These are phyloP conservation scores for Nannoperca australis DNA, from an alignment of 2,797 vertebrate genomes.

Conservation along the genomic window DNA sequence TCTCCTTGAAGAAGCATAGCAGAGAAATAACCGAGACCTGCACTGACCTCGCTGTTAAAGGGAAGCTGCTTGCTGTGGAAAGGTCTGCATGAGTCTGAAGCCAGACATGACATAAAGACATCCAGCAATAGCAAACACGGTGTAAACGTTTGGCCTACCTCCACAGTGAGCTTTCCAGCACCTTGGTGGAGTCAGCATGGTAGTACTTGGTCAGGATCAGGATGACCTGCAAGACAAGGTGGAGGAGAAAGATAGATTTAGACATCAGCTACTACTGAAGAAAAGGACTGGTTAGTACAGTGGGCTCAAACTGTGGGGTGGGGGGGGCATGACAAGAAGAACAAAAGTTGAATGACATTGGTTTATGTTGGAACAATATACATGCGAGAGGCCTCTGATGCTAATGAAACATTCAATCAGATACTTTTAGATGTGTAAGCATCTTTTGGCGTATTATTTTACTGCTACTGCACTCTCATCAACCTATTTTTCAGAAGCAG, in stretches of 20 bases:
- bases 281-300: not conserved
- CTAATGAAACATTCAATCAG: too few species aligned
- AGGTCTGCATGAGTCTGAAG: conserved; percentile 3
- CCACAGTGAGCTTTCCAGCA: conserved; percentile 98
- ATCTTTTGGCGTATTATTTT: too few species aligned
- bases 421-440: too few species aligned
- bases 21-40: conserved; percentile 24
- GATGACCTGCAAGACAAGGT: conserved; percentile 89
- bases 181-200: conserved; percentile 96
- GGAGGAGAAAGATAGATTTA: conserved; percentile 20
- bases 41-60: conserved; percentile 34
- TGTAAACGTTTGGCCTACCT: conserved; percentile 85
- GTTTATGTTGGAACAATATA: not conserved
- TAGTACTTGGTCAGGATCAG: conserved; percentile 98
- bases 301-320: not conserved
- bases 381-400: not conserved
- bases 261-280: not conserved
- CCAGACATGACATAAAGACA: conserved; percentile 48
- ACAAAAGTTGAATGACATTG: not conserved
- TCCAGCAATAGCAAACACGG: conserved; percentile 5
- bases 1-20: conserved; percentile 55
- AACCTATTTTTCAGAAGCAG: too few species aligned
- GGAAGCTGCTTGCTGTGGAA: conserved; percentile 31
- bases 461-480: too few species aligned
- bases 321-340: too few species aligned